Evolutionary conservation across 1,140 invertebrate species (phyloP).

Genomic region (Platyscapa corneri): DNA sequence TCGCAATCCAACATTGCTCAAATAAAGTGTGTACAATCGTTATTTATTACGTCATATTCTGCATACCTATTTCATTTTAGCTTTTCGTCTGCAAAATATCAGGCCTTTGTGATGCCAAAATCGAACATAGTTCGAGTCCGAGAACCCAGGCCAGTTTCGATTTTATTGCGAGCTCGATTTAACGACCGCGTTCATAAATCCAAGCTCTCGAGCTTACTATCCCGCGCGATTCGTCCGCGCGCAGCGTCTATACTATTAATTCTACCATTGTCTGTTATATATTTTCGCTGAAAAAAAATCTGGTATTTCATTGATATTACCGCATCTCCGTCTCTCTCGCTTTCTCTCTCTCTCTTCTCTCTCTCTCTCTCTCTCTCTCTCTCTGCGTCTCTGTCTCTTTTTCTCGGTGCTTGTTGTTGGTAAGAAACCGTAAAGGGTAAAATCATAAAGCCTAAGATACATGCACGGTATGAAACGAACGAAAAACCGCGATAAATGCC

Average conservation of each 20-base stretch:
- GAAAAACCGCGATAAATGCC: constrained; percentile 53
- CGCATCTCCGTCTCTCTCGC: background rate
- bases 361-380: background rate
- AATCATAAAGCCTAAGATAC: constrained; percentile 52
- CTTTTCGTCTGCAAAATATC: constrained; percentile 54
- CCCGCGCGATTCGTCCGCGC: constrained; percentile 38
- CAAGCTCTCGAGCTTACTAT: constrained; percentile 45
- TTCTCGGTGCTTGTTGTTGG: constrained; percentile 1
- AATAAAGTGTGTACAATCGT: constrained; percentile 24
- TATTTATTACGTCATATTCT: constrained; percentile 51
- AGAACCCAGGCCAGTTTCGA: constrained; percentile 49
- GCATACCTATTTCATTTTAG: constrained; percentile 55
- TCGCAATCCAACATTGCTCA: background rate
- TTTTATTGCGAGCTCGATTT: constrained; percentile 55
- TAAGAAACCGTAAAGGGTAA: constrained; percentile 50
- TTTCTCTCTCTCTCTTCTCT: background rate
- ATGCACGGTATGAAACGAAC: constrained; percentile 47
- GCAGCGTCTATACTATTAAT: constrained; percentile 46
- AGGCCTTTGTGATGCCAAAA: constrained; percentile 50
- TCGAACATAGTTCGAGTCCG: constrained; percentile 53
- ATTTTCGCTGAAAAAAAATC: constrained; percentile 26
- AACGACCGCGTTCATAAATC: constrained; percentile 55
- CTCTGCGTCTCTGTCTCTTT: background rate
- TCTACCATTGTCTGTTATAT: constrained; percentile 52
- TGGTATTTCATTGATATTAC: constrained; percentile 46